Conservation (phyloP, 2,888 invertebrate species). For the Thecocarcelia acutangulata region DNA sequence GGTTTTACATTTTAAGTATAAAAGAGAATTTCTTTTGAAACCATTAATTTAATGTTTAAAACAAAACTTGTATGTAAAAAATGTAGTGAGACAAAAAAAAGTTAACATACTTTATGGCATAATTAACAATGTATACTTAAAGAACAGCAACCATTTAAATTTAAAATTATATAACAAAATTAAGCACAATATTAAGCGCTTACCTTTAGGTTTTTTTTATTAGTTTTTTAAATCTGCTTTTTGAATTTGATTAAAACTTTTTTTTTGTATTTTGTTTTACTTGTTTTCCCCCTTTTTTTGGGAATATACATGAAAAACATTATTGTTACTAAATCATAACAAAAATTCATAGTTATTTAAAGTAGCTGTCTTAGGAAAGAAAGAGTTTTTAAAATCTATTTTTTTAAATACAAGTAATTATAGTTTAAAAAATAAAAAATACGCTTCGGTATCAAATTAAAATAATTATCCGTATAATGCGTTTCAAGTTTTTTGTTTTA, state of each 20-base stretch:
- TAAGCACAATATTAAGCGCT: slow-evolving; percentile 50
- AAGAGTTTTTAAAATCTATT: no score
- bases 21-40: slow-evolving; percentile 14
- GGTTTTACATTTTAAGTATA: slow-evolving; percentile 25
- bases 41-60: slow-evolving; percentile 33
- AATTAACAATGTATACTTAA: slow-evolving; percentile 73
- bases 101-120: slow-evolving; percentile 73
- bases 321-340: no score
- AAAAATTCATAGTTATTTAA: no score
- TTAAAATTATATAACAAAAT: slow-evolving; percentile 11
- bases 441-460: no score
- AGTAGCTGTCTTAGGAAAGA: no score
- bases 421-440: no score
- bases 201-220: slow-evolving; percentile 29
- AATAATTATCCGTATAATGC: no score
- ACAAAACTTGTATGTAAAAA: slow-evolving; percentile 45
- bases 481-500: no score
- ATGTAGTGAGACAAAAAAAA: slow-evolving; percentile 72
- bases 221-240: slow-evolving; percentile 20
- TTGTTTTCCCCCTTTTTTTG: no score
- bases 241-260: neutral
- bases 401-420: no score
- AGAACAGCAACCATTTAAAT: slow-evolving; percentile 42
- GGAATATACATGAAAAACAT: slow-evolving; percentile 12
- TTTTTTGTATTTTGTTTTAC: neutral